phyloP scores from a whole-genome alignment of 64 coral and sea anemone species.

The Astreopora myriophthalma region DNA sequence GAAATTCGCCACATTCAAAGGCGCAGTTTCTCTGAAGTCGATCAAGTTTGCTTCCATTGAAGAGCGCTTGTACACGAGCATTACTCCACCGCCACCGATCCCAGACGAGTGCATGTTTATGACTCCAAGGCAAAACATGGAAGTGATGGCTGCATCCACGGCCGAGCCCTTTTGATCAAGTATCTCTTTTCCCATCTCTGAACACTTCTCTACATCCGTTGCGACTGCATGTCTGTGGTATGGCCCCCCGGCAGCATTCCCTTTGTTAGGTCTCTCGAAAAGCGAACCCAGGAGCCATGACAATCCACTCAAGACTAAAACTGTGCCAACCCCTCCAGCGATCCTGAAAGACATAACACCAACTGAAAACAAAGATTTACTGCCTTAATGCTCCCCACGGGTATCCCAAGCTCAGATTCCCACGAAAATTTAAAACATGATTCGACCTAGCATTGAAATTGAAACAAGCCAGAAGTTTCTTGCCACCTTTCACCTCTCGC shows the following conservation, averaged over 20 bases:
- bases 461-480: too few relatives aligned
- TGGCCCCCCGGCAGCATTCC: background rate
- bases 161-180: conserved; percentile 41
- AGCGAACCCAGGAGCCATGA: background rate
- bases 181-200: background rate
- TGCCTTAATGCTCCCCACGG: too few relatives aligned
- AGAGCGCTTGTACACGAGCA: conserved; percentile 62
- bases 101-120: conserved; percentile 74
- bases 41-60: conserved; percentile 3
- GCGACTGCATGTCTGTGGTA: background rate
- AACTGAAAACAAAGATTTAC: too few relatives aligned
- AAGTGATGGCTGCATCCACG: conserved; percentile 73
- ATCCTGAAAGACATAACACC: background rate
- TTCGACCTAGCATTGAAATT: too few relatives aligned
- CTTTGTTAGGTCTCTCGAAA: too few relatives aligned
- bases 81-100: conserved; percentile 68
- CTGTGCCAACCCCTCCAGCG: background rate
- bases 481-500: too few relatives aligned
- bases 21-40: conserved; percentile 71
- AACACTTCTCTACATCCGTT: background rate
- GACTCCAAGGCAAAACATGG: conserved; percentile 71
- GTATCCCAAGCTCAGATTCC: too few relatives aligned
- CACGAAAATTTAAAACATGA: too few relatives aligned
- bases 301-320: background rate
- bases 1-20: background rate